phyloP scores from a whole-genome alignment of 1,140 invertebrate genomes.

The Drosophila pallidifrons region DNA sequence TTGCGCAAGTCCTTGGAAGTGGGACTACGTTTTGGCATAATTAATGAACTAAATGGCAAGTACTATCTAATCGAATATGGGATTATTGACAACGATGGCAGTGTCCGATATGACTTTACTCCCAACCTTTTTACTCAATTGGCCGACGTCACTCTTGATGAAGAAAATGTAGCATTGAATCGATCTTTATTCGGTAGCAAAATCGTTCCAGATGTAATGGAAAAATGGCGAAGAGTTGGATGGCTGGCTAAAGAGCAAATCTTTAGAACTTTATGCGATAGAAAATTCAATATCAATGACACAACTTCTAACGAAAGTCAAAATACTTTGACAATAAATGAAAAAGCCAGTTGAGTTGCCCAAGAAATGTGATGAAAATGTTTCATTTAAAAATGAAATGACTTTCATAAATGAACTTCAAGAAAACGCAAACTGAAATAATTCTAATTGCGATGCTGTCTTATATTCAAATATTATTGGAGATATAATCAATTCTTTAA shows the following conservation, averaged over 20 bases:
- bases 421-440: too few relatives aligned
- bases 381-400: too few relatives aligned
- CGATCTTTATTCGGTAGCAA: not conserved
- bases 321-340: not conserved
- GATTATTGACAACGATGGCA: slow-evolving; percentile 2
- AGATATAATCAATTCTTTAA: too few relatives aligned
- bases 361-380: too few relatives aligned
- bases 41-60: slow-evolving; percentile 40
- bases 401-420: not conserved
- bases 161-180: not conserved
- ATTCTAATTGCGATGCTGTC: too few relatives aligned
- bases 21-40: slow-evolving; percentile 51
- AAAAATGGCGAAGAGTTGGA: not conserved
- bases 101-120: slow-evolving; percentile 32
- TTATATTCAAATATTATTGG: too few relatives aligned
- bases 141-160: not conserved
- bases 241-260: not conserved
- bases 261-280: not conserved
- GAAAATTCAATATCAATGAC: not conserved
- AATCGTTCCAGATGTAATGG: not conserved
- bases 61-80: slow-evolving; percentile 61
- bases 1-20: slow-evolving; percentile 37
- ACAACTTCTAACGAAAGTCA: not conserved
- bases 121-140: not conserved
- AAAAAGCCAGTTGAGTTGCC: not conserved